Evolutionary conservation across 2,113 vertebrate genomes (phyloP).

Genomic region (Theristicus caerulescens): DNA sequence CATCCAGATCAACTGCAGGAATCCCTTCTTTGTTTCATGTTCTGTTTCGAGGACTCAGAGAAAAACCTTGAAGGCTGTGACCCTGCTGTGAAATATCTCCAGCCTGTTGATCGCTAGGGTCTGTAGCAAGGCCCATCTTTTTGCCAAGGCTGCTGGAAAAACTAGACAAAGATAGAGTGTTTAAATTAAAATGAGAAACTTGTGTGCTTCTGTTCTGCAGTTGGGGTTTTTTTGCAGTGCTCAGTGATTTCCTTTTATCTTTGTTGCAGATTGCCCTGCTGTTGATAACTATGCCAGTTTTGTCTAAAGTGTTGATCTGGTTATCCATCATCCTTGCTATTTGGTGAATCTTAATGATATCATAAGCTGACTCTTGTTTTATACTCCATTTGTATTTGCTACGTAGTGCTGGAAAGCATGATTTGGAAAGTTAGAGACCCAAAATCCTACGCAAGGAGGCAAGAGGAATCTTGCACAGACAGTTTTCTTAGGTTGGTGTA

Average conservation of each 20-base stretch:
- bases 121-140: background rate
- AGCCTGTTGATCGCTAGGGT: background rate
- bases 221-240: background rate
- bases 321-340: background rate
- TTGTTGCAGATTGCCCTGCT: background rate
- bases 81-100: background rate
- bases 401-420: background rate
- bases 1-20: background rate
- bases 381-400: background rate
- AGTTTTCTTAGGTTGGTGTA: background rate
- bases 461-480: background rate
- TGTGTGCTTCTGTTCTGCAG: background rate
- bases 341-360: background rate
- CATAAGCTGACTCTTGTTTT: background rate
- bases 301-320: background rate
- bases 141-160: background rate
- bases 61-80: background rate
- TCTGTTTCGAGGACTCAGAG: background rate
- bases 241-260: background rate
- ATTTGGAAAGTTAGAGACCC: background rate
- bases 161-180: background rate
- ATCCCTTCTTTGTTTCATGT: background rate
- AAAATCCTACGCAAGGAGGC: background rate
- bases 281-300: background rate
- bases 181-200: background rate